Evolutionary conservation across 2,797 vertebrate species (phyloP).

Genomic region (Apogon hyalosoma): DNA sequence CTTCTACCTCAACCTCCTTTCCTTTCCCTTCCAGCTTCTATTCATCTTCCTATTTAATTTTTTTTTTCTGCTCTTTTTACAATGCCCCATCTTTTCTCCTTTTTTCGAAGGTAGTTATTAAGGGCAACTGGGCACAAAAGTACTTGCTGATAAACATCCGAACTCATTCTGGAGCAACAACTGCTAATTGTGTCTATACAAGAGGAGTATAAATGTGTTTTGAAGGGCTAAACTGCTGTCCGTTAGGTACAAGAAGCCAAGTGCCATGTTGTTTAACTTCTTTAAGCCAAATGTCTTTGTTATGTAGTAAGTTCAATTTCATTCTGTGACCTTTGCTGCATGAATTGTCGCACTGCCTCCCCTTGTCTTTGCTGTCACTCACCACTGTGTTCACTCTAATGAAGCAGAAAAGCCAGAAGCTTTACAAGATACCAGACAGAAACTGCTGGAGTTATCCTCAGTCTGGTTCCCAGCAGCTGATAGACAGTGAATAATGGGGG

Average conservation of each 20-base stretch:
- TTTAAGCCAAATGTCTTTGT: constrained; percentile 63
- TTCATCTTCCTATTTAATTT: constrained; percentile 7
- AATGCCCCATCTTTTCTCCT: background rate
- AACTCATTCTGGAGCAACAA: constrained; percentile 60
- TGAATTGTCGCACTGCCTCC: constrained; percentile 47
- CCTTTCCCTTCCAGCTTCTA: constrained; percentile 9
- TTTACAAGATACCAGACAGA: constrained; percentile 57
- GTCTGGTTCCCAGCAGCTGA: constrained; percentile 54
- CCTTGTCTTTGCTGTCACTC: constrained; percentile 68
- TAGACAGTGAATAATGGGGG: constrained; percentile 65
- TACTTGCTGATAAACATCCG: constrained; percentile 51
- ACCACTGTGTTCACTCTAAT: constrained; percentile 64
- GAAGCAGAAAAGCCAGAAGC: constrained; percentile 71
- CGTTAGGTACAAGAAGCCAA: constrained; percentile 15
- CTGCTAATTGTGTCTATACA: constrained; percentile 37
- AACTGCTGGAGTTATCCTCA: constrained; percentile 53
- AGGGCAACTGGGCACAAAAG: constrained; percentile 49
- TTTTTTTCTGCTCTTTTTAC: constrained; percentile 21
- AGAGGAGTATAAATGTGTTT: constrained; percentile 21
- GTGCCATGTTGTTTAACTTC: constrained; percentile 49
- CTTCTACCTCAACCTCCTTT: constrained; percentile 37
- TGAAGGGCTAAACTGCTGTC: background rate
- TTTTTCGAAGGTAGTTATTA: constrained; percentile 50
- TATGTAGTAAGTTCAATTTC: constrained; percentile 54
- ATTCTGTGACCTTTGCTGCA: constrained; percentile 70